These are phyloP conservation scores for Hydrophis major DNA, from an alignment of 2,797 vertebrate species.

Conservation along the genomic window DNA sequence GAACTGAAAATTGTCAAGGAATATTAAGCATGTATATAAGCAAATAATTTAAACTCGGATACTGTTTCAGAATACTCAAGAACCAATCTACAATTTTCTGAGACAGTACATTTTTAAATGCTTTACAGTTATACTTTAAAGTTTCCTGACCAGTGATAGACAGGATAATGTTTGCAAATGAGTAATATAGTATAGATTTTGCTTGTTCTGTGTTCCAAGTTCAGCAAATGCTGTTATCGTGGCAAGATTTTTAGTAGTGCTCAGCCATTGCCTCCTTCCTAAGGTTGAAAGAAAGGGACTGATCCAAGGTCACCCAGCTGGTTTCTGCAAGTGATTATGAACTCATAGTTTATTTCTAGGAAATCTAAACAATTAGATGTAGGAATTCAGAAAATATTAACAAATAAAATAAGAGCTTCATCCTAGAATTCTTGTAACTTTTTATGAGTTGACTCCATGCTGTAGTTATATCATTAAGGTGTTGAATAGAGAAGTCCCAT, in stretches of 20 bases:
- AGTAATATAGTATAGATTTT: neutral
- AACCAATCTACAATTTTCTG: neutral
- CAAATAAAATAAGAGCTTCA: neutral
- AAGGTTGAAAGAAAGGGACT: neutral
- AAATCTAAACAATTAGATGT: neutral
- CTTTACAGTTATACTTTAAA: neutral
- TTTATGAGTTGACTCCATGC: neutral
- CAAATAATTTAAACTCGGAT: constrained; percentile 22
- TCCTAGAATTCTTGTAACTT: neutral
- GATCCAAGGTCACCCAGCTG: neutral
- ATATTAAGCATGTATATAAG: neutral
- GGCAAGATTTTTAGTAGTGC: neutral
- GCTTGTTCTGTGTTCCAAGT: neutral
- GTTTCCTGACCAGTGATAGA: neutral
- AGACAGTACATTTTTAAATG: neutral
- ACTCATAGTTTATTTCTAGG: neutral
- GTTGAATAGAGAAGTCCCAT: neutral
- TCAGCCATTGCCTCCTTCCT: neutral
- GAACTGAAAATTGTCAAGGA: neutral
- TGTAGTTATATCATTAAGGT: neutral
- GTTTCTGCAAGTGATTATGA: neutral
- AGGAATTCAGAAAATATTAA: neutral
- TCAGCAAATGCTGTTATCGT: neutral
- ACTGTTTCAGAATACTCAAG: neutral
- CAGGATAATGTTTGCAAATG: neutral